Base-by-base conservation (phyloP, 2,113 vertebrate genomes). In the Hassar affinis region DNA sequence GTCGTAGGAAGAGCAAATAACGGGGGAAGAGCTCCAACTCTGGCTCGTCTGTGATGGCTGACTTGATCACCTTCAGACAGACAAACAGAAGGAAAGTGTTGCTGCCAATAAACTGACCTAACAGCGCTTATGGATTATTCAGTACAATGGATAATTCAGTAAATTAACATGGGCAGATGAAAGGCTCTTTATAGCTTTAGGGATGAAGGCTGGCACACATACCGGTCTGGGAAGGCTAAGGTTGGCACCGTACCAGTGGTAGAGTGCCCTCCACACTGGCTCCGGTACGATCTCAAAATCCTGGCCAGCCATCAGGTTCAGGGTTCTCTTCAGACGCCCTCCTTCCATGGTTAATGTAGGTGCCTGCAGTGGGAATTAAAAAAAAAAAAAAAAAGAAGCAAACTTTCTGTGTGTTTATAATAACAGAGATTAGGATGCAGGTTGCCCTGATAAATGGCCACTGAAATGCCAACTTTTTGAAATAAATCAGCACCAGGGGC, bases 201-300 rank as follows among this genome's bases (percentile, higher is more conserved):
- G 47, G 35, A 62, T 45, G 12, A 68, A 56, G 33, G 8, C 4
- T 45, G 15, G 57, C 25, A 81, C 49, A 95, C 98, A 95, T 94
- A 99, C 97, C 91, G 97, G 97, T 89, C 97, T 94, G 27, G 97
- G 97, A 85, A 99, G 91, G 85, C 97, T 96, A 88, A 99, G 92
- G 88, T 99, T 99, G 91, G 98, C 96, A 57, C 98, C 98, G 84
- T 99, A 99, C 98, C 98, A 99, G 88, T 99, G 98, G 91, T 97
- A 99, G 86, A 99, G 96, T 1, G 98, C 97, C 89, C 97, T 94
- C 98, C 98, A 99, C 1, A 99, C 98, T 7, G 98, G 96, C 88
- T 99, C 98, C 86, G 98, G 98, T 51, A 99, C 96, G 35, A 94
- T 96, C 90, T 98, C 93, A 87, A 98, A 99, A 90, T 98, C 96